Conservation (phyloP, 2,888 invertebrate species). For the Tenthredo amoena region DNA sequence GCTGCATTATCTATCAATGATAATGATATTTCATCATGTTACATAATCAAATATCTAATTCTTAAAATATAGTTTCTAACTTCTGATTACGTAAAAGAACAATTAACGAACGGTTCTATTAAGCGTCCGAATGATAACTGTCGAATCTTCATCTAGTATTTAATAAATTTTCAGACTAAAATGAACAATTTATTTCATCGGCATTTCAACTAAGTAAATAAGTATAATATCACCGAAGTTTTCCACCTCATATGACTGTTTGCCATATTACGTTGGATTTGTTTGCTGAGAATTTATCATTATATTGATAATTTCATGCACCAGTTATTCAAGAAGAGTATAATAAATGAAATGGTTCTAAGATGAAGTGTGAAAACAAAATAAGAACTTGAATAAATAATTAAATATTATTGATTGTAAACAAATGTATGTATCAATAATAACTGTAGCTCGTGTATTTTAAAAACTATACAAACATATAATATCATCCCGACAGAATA, state of each 20-base stretch:
- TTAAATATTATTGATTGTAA: constrained; percentile 26
- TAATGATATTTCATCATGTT: constrained; percentile 13
- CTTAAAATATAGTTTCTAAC: neutral
- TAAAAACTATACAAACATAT: constrained; percentile 40
- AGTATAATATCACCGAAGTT: neutral
- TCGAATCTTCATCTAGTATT: neutral
- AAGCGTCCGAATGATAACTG: neutral
- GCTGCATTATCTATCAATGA: neutral
- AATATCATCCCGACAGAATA: neutral
- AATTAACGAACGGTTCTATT: neutral
- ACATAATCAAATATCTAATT: constrained; percentile 13
- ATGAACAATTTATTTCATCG: neutral
- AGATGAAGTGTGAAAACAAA: neutral
- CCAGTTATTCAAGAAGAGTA: neutral
- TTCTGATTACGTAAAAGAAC: neutral
- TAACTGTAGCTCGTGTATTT: constrained; percentile 37
- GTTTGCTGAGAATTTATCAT: neutral
- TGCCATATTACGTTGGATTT: neutral
- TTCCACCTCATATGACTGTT: neutral
- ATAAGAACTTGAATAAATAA: neutral
- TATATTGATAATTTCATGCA: neutral
- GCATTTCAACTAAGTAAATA: neutral
- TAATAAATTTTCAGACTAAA: neutral
- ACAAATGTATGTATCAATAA: constrained; percentile 1
- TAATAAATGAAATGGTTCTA: neutral